Base-by-base conservation (phyloP, 37 sponge, comb jelly and placozoan species). In the Ephydatia muelleri region DNA sequence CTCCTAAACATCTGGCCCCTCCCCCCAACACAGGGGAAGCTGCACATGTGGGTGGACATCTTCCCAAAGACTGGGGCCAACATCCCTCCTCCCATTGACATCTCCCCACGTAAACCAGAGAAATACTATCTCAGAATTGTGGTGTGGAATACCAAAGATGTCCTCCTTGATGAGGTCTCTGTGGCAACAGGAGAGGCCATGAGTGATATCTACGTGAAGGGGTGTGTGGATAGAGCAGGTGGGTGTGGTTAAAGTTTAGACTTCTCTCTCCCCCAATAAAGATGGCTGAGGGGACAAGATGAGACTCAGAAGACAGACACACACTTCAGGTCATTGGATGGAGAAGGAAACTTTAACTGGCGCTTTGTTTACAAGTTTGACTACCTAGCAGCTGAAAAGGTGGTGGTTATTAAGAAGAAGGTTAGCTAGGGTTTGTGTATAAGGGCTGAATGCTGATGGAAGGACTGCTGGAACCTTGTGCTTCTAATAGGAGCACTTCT, bases 321-420 rank as follows among this genome's bases (percentile, higher is more conserved):
- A 34, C 99, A 99, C 86, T 99, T 97, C 83, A 85, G 99, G 28
- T 97, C 97, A 14, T 78, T 99, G 91, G 98, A 99, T 80, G 99
- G 99, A 40, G 97, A 99, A 64, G 99, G 99, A 11, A 99, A 97
- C 88, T 99, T 99, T 95, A 99, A 99, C 93, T 99, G 99, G 99
- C 72, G 99, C n/a, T 74, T 95, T 66, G 89, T 99, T 65, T 97
- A 92, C 75, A 96, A 97, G 32, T 91, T 99, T 65, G 81, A 93
- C 68, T 99, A 93, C 81, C 74, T 96, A 5, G 92, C 99, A 22
- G 87, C 95, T 38, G 99, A 99, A 79, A 78, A 95, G 69, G 87
- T 90, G 67, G 93, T 99, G 87, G 95, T 97, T 22, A 80, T 97
- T 81, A 91, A 87, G 86, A 97, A 97, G 91, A 96, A 93, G 91